Evolutionary conservation across 2,888 invertebrate species (phyloP), one percentile per base, ranked within the genome.

Genomic region (Chesias legatella): DNA sequence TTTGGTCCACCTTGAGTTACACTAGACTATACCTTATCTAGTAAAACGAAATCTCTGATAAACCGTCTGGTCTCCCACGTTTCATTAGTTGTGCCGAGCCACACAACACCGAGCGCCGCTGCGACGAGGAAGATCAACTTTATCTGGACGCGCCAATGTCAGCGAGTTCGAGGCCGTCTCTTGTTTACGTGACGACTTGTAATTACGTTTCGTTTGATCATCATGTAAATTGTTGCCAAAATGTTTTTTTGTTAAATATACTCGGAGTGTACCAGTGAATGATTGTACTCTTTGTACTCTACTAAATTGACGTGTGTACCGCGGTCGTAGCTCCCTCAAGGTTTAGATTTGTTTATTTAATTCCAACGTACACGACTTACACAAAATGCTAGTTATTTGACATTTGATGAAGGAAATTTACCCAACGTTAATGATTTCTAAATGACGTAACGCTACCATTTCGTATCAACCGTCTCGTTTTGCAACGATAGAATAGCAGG

Each of bases 171-270:
- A 77, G 80, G 80, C 60, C 75, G 58, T 31, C 48, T 42, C 64
- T 68, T 79, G 79, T 80, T 82, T 78, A 79, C 77, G 52, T 63
- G 63, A 57, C 58, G 61, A 58, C 62, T 61, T 55, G 60, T 71
- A 74, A 77, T 54, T 50, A 51, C 41, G 41, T 60, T 54, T 46
- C 56, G 60, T 52, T 56, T 53, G 58, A 63, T 63, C 60, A 60
- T 60, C 56, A 57, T 63, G 62, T 62, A 65, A 60, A 68, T 69
- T 65, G 66, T 58, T 70, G 75, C 72, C 75, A 72, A 78, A 78
- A 72, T 60, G 60, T 69, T 71, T 66, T 40, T 49, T 59, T 58
- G n/a, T n/a, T n/a, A n/a, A 58, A 60, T 54, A 43, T 50, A 47
- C 41, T 44, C 37, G 43, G 53, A 47, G 45, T 40, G 44, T 56